Evolutionary conservation across 1,140 invertebrate genomes (phyloP).

Genomic region (Zaprionus nigranus): DNA sequence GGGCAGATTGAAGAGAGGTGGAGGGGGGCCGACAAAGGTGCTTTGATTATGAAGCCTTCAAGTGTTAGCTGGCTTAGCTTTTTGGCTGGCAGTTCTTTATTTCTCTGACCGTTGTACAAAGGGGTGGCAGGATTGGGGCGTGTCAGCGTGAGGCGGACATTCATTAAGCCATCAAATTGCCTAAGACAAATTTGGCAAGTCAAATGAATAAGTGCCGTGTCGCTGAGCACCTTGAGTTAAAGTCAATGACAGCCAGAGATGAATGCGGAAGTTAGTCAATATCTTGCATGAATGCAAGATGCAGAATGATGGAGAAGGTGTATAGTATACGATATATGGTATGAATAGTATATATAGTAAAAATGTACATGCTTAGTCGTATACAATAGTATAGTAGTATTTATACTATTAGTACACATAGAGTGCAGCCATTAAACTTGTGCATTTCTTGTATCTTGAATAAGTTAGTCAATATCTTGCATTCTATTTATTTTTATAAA

Average conservation of each 20-base stretch:
- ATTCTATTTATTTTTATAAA: background rate
- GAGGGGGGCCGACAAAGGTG: conserved; percentile 1
- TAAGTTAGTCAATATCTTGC: too few species aligned
- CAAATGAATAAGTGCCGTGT: conserved; percentile 71
- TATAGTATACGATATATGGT: background rate
- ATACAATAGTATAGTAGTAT: too few species aligned
- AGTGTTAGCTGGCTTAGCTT: conserved; percentile 62
- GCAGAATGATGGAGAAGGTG: background rate
- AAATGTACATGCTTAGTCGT: too few species aligned
- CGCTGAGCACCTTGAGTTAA: conserved; percentile 5
- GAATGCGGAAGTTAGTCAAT: background rate
- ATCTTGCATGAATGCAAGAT: background rate
- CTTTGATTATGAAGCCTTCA: conserved; percentile 62
- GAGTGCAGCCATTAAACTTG: too few species aligned
- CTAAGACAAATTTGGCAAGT: conserved; percentile 77
- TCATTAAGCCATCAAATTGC: conserved; percentile 81
- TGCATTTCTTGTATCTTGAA: too few species aligned
- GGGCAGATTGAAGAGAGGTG: background rate
- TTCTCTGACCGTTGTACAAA: background rate
- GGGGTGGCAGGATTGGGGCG: conserved; percentile 5
- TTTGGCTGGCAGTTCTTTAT: conserved; percentile 60
- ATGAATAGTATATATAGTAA: background rate
- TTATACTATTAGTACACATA: too few species aligned
- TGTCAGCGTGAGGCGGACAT: conserved; percentile 57
- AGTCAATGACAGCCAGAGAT: conserved; percentile 4